These are phyloP conservation scores for Lithophane ornitopus DNA, from an alignment of 2,888 invertebrate species.

Conservation along the genomic window DNA sequence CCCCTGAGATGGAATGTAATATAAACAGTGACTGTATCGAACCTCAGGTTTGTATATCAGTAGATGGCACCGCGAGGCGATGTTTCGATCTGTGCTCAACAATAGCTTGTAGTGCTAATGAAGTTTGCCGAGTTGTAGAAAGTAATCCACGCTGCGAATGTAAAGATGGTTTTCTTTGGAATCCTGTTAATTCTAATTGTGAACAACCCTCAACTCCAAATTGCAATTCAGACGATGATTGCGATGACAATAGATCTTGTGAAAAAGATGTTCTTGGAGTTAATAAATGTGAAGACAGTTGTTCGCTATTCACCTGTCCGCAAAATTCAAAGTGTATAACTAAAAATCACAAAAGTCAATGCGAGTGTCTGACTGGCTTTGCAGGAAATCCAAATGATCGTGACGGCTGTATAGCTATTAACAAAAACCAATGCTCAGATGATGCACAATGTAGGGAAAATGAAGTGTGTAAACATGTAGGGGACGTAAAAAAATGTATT, in stretches of 20 bases:
- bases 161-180: conserved; percentile 94
- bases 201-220: conserved; percentile 97
- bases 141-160: conserved; percentile 95
- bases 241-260: conserved; percentile 93
- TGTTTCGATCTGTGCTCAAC: conserved; percentile 95
- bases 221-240: conserved; percentile 93
- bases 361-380: conserved; percentile 96
- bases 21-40: conserved; percentile 93
- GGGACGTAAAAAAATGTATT: conserved; percentile 92
- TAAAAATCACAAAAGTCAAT: conserved; percentile 93
- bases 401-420: conserved; percentile 94
- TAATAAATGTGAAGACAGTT: conserved; percentile 95
- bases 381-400: conserved; percentile 97
- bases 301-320: conserved; percentile 95
- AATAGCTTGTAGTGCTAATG: conserved; percentile 95
- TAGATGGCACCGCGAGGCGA: conserved; percentile 91
- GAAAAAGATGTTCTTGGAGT: conserved; percentile 96
- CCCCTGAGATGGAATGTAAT: conserved; percentile 91
- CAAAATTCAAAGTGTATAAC: conserved; percentile 95
- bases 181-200: conserved; percentile 95
- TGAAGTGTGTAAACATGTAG: conserved; percentile 93
- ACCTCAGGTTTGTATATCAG: conserved; percentile 93
- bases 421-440: conserved; percentile 94
- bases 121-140: conserved; percentile 93
- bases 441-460: conserved; percentile 96